Percentiles rank a stretch among this genome's conserved stretches.
phyloP scores from a whole-genome alignment of 2,797 vertebrate genomes.

The Scolopax bukidnonensis region DNA sequence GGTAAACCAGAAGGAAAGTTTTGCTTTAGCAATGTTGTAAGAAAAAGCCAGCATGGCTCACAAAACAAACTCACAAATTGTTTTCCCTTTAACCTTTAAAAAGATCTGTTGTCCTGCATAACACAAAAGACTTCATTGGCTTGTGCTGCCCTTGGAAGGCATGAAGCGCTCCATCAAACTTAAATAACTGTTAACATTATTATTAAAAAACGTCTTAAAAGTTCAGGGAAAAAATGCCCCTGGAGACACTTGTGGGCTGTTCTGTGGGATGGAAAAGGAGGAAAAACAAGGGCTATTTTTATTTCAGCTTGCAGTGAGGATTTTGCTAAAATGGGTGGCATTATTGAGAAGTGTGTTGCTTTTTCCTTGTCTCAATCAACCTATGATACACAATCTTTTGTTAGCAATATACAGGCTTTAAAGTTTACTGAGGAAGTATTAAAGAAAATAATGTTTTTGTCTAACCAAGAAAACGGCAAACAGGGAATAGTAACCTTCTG shows the following conservation, averaged over 20 bases:
- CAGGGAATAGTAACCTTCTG: neutral
- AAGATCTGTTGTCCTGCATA: fast-evolving
- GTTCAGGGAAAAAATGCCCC: neutral
- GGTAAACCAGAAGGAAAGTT: neutral
- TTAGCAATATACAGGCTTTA: neutral
- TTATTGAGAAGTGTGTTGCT: neutral
- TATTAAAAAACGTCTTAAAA: neutral
- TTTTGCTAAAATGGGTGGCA: neutral
- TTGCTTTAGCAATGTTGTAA: neutral
- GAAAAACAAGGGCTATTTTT: neutral
- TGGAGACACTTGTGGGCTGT: neutral
- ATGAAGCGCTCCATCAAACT: neutral
- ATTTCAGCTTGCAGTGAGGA: neutral
- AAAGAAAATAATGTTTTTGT: neutral
- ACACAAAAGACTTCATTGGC: neutral
- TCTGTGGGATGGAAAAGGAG: neutral
- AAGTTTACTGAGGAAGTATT: neutral
- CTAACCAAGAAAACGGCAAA: neutral
- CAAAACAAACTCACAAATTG: neutral
- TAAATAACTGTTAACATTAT: neutral
- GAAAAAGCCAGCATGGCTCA: neutral
- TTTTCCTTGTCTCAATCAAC: neutral
- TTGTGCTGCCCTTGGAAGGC: neutral
- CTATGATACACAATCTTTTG: neutral
- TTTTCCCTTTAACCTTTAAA: neutral